Evolutionary conservation across 1,140 invertebrate genomes (phyloP).

Genomic region (Papilio polyxenes): DNA sequence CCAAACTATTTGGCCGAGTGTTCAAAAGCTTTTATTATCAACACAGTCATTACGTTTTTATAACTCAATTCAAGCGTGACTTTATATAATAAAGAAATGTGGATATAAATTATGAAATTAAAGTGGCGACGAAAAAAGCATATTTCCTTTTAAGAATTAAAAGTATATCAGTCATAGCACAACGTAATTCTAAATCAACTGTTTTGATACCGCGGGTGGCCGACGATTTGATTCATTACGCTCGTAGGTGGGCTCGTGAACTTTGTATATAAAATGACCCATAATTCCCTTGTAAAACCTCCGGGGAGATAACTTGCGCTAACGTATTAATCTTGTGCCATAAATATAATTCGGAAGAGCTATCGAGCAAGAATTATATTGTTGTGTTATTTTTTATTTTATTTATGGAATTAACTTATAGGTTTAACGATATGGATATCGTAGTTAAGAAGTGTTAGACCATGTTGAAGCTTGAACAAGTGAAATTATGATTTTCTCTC

Average conservation of each 20-base stretch:
- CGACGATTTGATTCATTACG: conserved; percentile 68
- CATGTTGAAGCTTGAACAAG: not conserved
- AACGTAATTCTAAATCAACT: conserved; percentile 39
- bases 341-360: conserved; percentile 60
- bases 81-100: conserved; percentile 62
- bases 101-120: conserved; percentile 57
- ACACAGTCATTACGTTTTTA: conserved; percentile 57
- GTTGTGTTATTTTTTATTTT: not conserved
- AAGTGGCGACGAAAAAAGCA: conserved; percentile 51
- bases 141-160: conserved; percentile 60
- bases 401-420: conserved; percentile 10
- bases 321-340: conserved; percentile 69
- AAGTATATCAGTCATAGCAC: conserved; percentile 59
- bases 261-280: conserved; percentile 66
- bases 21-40: conserved; percentile 7
- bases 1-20: conserved; percentile 5
- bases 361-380: not conserved
- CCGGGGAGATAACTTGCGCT: conserved; percentile 56
- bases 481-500: not conserved
- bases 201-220: conserved; percentile 58
- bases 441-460: not conserved
- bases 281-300: conserved; percentile 74
- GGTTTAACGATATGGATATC: not conserved
- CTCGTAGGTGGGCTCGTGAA: conserved; percentile 69
- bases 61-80: conserved; percentile 60